Conservation (phyloP, 2,888 invertebrate genomes). For the Chaitophorus viminalis region DNA sequence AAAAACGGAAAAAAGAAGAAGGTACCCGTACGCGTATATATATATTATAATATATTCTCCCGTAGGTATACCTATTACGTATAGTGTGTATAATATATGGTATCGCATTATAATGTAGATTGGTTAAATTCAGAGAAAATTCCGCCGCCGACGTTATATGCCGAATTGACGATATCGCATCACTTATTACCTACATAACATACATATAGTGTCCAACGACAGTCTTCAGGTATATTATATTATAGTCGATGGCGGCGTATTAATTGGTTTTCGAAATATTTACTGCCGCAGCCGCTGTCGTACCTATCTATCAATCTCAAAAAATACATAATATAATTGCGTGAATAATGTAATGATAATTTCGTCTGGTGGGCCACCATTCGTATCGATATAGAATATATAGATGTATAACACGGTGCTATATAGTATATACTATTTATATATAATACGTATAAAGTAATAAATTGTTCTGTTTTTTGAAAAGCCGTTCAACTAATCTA, state of each 20-base stretch:
- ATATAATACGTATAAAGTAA: too few relatives aligned
- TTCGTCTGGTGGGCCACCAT: too few relatives aligned
- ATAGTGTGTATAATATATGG: neutral
- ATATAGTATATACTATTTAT: too few relatives aligned
- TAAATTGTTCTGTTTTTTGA: too few relatives aligned
- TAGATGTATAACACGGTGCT: too few relatives aligned
- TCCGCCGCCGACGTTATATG: neutral
- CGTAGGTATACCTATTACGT: neutral
- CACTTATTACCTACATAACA: neutral
- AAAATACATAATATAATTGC: neutral
- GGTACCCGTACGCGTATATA: neutral
- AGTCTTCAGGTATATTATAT: neutral
- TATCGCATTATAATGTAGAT: neutral
- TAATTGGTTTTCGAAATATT: slow-evolving; percentile 32
- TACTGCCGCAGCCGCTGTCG: neutral
- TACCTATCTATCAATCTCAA: neutral
- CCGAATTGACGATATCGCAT: neutral
- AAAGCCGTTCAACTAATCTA: too few relatives aligned
- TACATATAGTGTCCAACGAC: neutral
- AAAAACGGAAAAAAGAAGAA: slow-evolving; percentile 1
- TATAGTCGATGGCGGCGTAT: neutral
- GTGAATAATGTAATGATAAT: neutral
- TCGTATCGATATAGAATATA: too few relatives aligned
- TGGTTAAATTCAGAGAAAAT: neutral
- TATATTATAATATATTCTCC: neutral